phyloP scores from a whole-genome alignment of 1,140 invertebrate genomes.

The Drosophila suzukii region DNA sequence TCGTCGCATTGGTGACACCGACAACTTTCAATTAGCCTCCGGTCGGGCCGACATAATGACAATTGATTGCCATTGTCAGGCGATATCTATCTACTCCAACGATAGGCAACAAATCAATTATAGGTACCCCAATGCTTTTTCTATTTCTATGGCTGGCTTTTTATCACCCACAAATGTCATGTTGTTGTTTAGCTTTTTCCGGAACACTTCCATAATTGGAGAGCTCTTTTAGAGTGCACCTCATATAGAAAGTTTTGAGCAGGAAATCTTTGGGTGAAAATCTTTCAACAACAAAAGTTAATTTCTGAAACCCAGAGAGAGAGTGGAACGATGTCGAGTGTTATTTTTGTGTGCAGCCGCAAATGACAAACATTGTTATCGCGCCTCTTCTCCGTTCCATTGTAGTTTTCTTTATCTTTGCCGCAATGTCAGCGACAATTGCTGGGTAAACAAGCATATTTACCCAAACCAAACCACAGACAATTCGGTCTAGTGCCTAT shows the following conservation, averaged over 20 bases:
- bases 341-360: constrained; percentile 42
- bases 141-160: constrained; percentile 10
- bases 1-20: constrained; percentile 19
- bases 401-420: constrained; percentile 56
- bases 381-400: constrained; percentile 3
- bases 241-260: constrained; percentile 56
- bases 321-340: constrained; percentile 25
- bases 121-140: constrained; percentile 17
- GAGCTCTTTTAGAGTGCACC: constrained; percentile 18
- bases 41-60: constrained; percentile 60
- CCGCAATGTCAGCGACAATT: constrained; percentile 63
- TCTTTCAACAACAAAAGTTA: constrained; percentile 68
- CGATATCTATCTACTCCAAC: constrained; percentile 48
- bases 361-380: constrained; percentile 73
- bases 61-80: constrained; percentile 79
- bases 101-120: constrained; percentile 72
- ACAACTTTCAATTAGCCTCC: constrained; percentile 75
- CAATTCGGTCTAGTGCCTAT: constrained; percentile 17
- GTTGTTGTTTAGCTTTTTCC: constrained; percentile 34
- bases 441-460: constrained; percentile 65
- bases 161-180: constrained; percentile 51
- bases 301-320: constrained; percentile 47
- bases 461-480: constrained; percentile 33
- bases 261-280: constrained; percentile 66
- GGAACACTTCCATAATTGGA: constrained; percentile 62